Conservation (phyloP, 2,797 vertebrate genomes). For the Chaetophractus vellerosus region DNA sequence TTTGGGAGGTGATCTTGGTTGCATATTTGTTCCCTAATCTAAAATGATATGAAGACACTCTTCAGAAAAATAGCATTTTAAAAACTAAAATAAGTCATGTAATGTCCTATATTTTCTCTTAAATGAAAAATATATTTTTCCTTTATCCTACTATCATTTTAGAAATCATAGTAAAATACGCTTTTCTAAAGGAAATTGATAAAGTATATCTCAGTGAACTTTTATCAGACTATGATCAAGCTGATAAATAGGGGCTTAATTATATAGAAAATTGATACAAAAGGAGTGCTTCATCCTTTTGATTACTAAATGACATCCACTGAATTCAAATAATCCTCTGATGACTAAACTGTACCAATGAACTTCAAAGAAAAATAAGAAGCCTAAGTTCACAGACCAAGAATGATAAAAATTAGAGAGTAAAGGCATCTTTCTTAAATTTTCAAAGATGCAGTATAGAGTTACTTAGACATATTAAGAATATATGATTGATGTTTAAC, state of each 20-base stretch:
- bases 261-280: background rate
- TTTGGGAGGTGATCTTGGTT: too few species aligned
- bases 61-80: too few species aligned
- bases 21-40: too few species aligned
- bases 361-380: background rate
- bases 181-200: conserved; percentile 34
- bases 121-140: too few species aligned
- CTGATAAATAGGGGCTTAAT: too few species aligned
- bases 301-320: background rate
- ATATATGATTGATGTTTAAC: background rate
- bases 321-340: background rate
- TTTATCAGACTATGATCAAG: background rate
- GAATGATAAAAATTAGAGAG: background rate
- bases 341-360: background rate
- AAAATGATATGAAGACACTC: too few species aligned
- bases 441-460: background rate
- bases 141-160: too few species aligned
- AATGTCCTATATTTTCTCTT: too few species aligned
- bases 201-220: background rate
- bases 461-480: background rate
- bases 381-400: background rate
- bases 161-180: background rate
- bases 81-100: too few species aligned
- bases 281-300: background rate
- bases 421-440: fast-evolving